Conservation (phyloP, 2,113 vertebrate genomes). For the Heterotis niloticus region DNA sequence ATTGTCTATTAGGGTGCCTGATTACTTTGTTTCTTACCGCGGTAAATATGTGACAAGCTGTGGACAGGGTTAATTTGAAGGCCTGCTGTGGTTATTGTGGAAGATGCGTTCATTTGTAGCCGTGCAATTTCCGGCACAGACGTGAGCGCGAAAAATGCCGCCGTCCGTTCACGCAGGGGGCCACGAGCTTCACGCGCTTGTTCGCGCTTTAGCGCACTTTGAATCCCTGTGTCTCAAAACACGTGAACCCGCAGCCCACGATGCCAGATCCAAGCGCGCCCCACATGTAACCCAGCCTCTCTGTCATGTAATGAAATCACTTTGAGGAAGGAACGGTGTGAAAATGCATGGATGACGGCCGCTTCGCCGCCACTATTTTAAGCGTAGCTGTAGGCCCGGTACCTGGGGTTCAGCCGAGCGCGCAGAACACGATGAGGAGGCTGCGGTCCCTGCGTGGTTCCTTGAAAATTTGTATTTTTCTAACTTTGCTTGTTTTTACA, state of each 20-base stretch:
- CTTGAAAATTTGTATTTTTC: background rate
- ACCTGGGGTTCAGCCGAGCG: slow-evolving; percentile 23
- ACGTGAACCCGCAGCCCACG: too few species aligned
- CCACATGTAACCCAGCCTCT: too few species aligned
- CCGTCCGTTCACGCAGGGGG: background rate
- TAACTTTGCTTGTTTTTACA: slow-evolving; percentile 1
- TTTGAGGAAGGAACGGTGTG: too few species aligned
- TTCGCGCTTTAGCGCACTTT: background rate
- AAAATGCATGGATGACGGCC: too few species aligned
- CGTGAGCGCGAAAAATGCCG: background rate
- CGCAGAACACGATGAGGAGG: background rate
- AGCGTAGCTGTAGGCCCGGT: background rate
- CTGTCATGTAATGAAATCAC: too few species aligned
- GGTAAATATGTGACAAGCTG: background rate
- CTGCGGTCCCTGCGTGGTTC: slow-evolving; percentile 24
- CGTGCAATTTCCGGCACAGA: too few species aligned
- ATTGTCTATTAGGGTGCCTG: background rate
- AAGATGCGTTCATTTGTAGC: background rate
- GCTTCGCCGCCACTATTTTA: background rate
- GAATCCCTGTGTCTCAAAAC: background rate
- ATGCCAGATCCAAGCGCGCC: too few species aligned
- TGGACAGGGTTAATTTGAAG: background rate
- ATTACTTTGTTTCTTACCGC: background rate
- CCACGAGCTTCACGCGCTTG: background rate
- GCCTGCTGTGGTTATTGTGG: background rate